Percentiles rank a stretch among this genome's conserved stretches.
Conservation (phyloP, 2,113 vertebrate species). For the Bubo blakistoni region DNA sequence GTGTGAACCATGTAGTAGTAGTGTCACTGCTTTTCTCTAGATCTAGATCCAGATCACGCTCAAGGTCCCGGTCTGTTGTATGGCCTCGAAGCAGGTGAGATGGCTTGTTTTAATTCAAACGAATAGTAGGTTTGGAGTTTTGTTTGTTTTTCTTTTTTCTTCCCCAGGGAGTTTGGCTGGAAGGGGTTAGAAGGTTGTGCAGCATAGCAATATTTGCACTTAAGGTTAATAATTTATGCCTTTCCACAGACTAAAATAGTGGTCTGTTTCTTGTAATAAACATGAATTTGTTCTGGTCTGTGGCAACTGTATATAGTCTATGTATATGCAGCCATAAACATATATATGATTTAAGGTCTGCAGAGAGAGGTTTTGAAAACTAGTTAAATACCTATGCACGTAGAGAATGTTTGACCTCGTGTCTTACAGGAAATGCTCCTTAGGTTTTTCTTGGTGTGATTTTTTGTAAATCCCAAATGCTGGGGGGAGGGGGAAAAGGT, state of each 20-base stretch:
- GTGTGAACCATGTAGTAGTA: not conserved
- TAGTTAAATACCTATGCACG: not conserved
- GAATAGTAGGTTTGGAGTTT: fast-evolving
- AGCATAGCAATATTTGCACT: fast-evolving
- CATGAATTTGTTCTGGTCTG: not conserved
- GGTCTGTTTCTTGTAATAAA: not conserved
- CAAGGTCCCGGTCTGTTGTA: constrained; percentile 79
- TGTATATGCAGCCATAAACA: not conserved
- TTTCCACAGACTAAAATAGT: not conserved
- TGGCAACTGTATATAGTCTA: not conserved
- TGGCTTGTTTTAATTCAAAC: not conserved
- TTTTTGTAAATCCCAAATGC: not conserved
- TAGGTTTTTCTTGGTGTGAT: not conserved
- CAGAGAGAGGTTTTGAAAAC: not conserved
- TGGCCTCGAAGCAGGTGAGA: constrained; percentile 81
- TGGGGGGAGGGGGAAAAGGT: fast-evolving
- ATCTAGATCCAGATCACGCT: constrained; percentile 78
- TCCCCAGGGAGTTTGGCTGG: not conserved
- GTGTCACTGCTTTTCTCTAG: not conserved
- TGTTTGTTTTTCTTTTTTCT: no score
- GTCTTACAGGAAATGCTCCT: not conserved
- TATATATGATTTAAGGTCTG: not conserved
- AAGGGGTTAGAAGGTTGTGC: not conserved
- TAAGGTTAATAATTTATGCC: not conserved
- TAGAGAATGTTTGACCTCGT: not conserved